Percentiles rank a stretch among this genome's conserved stretches.
phyloP scores from a whole-genome alignment of 2,888 invertebrate genomes.

The Nomada ferruginata region DNA sequence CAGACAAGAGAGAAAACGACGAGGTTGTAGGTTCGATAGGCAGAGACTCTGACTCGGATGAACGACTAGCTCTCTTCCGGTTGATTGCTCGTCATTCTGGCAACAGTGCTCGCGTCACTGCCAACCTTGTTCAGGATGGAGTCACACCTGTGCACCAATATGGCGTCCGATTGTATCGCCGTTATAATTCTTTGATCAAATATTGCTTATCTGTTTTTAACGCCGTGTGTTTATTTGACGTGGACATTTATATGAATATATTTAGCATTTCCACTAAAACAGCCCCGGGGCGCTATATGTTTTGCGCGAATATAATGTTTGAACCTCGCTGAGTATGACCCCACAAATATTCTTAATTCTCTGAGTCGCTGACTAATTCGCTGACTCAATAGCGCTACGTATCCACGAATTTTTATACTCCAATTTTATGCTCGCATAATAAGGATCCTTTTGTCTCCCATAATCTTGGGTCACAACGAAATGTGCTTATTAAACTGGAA shows the following conservation, averaged over 20 bases:
- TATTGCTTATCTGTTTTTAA: background rate
- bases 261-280: no score
- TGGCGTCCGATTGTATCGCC: background rate
- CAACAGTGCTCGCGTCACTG: constrained; percentile 41
- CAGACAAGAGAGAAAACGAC: constrained; percentile 34
- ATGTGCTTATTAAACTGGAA: constrained; percentile 46
- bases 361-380: no score
- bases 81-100: constrained; percentile 55
- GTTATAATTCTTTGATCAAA: background rate
- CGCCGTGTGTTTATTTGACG: no score
- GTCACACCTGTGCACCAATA: constrained; percentile 33
- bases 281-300: no score
- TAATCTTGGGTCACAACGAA: constrained; percentile 19
- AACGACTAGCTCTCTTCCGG: constrained; percentile 81
- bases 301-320: no score
- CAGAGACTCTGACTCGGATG: constrained; percentile 74
- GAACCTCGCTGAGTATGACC: no score
- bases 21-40: constrained; percentile 46
- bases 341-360: no score
- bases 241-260: no score
- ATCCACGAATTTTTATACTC: background rate
- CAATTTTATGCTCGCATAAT: constrained; percentile 3
- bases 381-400: no score
- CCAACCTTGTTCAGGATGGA: constrained; percentile 20
- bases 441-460: background rate